phyloP scores from a whole-genome alignment of 2,888 invertebrate species.

The Reticulitermes lucifugus region DNA sequence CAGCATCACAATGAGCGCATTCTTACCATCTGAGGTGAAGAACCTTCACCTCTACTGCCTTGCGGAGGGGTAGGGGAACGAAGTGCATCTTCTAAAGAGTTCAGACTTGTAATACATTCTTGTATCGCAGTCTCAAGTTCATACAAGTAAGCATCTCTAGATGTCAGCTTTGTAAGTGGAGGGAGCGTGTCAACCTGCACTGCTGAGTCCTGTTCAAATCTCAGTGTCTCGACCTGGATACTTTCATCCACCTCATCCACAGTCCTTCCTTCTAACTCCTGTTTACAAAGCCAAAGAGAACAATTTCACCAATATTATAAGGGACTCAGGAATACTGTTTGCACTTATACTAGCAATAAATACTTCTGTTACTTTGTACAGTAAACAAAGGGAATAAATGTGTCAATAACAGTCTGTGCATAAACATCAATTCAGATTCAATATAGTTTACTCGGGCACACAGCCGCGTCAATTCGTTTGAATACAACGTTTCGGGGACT shows the following conservation, averaged over 20 bases:
- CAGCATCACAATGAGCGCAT: too few relatives aligned
- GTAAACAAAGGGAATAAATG: too few relatives aligned
- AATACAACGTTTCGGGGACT: too few relatives aligned
- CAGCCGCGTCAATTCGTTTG: too few relatives aligned
- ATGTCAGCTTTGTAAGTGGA: constrained; percentile 66
- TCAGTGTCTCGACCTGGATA: constrained; percentile 79
- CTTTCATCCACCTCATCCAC: constrained; percentile 68
- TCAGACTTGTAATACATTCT: constrained; percentile 77
- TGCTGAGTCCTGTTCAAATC: constrained; percentile 80
- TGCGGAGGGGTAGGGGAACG: constrained; percentile 56
- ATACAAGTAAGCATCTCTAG: constrained; percentile 84
- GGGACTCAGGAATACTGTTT: too few relatives aligned
- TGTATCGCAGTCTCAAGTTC: constrained; percentile 79
- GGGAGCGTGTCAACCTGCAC: constrained; percentile 87
- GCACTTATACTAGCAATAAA: too few relatives aligned
- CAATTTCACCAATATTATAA: too few relatives aligned
- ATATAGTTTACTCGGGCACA: too few relatives aligned
- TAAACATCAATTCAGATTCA: too few relatives aligned
- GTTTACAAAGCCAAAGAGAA: too few relatives aligned
- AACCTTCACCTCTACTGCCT: neutral
- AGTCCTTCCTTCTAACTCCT: neutral
- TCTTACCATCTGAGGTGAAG: constrained; percentile 27
- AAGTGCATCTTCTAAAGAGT: constrained; percentile 74
- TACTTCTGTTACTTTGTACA: too few relatives aligned
- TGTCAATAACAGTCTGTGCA: too few relatives aligned